Base-by-base conservation (phyloP, 2,797 vertebrate genomes). In the Gymnoscopelus microlampas region DNA sequence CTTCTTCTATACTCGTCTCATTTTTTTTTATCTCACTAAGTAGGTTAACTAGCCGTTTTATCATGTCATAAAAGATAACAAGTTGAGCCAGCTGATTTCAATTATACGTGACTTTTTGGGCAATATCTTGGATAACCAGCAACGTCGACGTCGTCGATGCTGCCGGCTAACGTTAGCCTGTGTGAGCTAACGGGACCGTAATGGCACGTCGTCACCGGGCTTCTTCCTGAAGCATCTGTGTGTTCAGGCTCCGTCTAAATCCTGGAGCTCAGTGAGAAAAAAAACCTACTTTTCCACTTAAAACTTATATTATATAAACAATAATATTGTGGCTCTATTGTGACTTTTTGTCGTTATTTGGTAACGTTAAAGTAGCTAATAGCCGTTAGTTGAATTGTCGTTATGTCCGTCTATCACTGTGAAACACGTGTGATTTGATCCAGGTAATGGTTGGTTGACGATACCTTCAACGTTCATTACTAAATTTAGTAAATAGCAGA, bases 191-290 rank as follows among this genome's bases (percentile, higher is more conserved):
- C 35, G 70, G 19, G 8, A 57, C 51, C 61, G 73, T 74, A 74
- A 68, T 51, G 13, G 55, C 26, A 29, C 61, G 29, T 68, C 60
- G 72, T 70, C 68, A 29, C 11, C 32, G 57, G 64, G 63, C 64
- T 15, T 65, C 15, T 1, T 62, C 78, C 39, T 44, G 39, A 44
- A 85, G 70, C 72, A 49, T 76, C 32, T 6, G 32, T 35, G 32
- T 35, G 4, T 10, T 7, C 39, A 35, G 32, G 57, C 32, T 80
- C 1, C 0, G 80, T 4, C 77, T 81, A 87, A 70, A 83, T 78
- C 60, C 70, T 77, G 82, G 75, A 70, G 24, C 2, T 0, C 0
- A 8, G 24, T 14, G n/a, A 32, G 48, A 9, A 14, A 39, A n/a
- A 3, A 35, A 19, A n/a, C 7, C 53, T 15, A 54, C 14, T 15